phyloP scores from a whole-genome alignment of 2,797 vertebrate species.

The Pangasius krempfi region DNA sequence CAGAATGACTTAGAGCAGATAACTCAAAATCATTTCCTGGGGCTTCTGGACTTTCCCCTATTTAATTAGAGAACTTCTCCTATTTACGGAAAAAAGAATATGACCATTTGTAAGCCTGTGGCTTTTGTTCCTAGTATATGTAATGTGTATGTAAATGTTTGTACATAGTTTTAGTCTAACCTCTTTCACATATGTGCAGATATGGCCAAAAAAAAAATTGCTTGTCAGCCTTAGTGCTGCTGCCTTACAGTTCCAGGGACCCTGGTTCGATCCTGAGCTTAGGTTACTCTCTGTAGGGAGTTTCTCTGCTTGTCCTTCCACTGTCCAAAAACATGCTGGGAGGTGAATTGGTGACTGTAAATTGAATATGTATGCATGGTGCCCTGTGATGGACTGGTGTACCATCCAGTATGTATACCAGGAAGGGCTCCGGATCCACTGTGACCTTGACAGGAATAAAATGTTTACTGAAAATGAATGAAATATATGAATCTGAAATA shows the following conservation, averaged over 20 bases:
- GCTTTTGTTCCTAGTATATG: neutral
- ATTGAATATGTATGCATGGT: neutral
- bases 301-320: neutral
- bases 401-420: neutral
- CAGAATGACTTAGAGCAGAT: neutral
- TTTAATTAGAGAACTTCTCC: neutral
- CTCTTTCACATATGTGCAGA: neutral
- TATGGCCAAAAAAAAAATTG: neutral
- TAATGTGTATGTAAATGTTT: neutral
- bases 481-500: neutral
- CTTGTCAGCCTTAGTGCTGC: neutral
- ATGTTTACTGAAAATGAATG: neutral
- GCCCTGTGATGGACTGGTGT: neutral
- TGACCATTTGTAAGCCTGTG: neutral
- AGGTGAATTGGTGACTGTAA: neutral
- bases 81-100: neutral
- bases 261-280: neutral
- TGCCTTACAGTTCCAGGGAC: neutral
- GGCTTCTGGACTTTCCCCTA: neutral
- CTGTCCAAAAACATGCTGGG: neutral
- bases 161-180: neutral
- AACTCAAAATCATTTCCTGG: constrained; percentile 1
- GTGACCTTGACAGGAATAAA: neutral
- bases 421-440: neutral
- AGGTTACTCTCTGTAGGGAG: neutral